Evolutionary conservation across 2,888 invertebrate species (phyloP).

Genomic region (Nemotelus nigrinus): DNA sequence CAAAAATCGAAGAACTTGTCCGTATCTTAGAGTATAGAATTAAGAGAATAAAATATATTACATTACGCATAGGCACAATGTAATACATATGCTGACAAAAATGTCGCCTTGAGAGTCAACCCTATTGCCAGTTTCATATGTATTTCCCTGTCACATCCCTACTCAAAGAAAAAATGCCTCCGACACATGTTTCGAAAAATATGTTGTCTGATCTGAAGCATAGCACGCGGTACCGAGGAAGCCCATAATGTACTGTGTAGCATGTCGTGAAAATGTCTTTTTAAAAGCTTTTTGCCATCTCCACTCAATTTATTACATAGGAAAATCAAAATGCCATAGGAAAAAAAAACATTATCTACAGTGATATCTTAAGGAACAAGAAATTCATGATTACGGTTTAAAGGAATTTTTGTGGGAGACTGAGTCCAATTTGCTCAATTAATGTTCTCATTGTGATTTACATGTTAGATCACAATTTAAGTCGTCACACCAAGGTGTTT

Average conservation of each 20-base stretch:
- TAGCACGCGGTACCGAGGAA: slow-evolving; percentile 3
- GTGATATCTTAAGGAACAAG: too few relatives aligned
- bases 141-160: neutral
- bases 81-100: slow-evolving; percentile 8
- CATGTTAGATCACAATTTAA: too few relatives aligned
- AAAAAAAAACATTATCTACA: too few relatives aligned
- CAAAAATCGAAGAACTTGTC: too few relatives aligned
- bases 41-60: neutral
- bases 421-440: too few relatives aligned
- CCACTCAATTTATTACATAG: slow-evolving; percentile 36
- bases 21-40: too few relatives aligned
- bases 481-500: too few relatives aligned
- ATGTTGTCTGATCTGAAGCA: slow-evolving; percentile 36
- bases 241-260: slow-evolving; percentile 10
- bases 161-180: neutral
- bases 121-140: slow-evolving; percentile 1
- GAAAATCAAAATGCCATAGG: neutral
- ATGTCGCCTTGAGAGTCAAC: slow-evolving; percentile 1
- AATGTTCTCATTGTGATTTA: too few relatives aligned
- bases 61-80: neutral
- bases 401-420: too few relatives aligned
- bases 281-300: slow-evolving; percentile 44
- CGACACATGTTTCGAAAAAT: slow-evolving; percentile 8
- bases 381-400: too few relatives aligned
- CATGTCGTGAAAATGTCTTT: slow-evolving; percentile 41